phyloP scores from a whole-genome alignment of 2,888 invertebrate species.

The Bedellia somnulentella region DNA sequence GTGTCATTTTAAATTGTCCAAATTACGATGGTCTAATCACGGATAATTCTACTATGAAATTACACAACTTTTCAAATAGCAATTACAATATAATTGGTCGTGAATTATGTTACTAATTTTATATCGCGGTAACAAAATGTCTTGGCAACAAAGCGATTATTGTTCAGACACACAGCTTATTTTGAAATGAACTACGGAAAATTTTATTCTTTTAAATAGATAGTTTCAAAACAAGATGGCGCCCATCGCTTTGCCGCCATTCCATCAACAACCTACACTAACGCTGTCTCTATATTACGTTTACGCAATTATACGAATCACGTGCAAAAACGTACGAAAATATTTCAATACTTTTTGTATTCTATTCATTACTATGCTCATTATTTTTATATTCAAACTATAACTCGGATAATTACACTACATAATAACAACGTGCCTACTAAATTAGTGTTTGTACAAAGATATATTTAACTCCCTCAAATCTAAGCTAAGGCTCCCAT shows the following conservation, averaged over 20 bases:
- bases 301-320: constrained; percentile 26
- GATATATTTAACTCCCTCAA: constrained; percentile 26
- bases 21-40: too few relatives aligned
- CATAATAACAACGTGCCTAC: constrained; percentile 50
- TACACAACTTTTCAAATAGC: constrained; percentile 30
- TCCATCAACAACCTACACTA: constrained; percentile 22
- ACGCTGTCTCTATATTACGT: constrained; percentile 22
- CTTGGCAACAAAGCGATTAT: background rate
- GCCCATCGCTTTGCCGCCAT: constrained; percentile 20
- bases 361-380: constrained; percentile 23
- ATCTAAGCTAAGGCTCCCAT: constrained; percentile 29
- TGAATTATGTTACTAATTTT: constrained; percentile 46
- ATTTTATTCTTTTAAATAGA: too few relatives aligned
- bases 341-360: constrained; percentile 30
- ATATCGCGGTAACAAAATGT: constrained; percentile 29
- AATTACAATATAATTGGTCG: constrained; percentile 60
- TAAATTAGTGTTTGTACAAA: constrained; percentile 48
- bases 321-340: constrained; percentile 62
- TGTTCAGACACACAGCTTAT: too few relatives aligned
- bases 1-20: too few relatives aligned
- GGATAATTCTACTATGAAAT: constrained; percentile 49
- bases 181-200: too few relatives aligned
- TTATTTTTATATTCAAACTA: constrained; percentile 45
- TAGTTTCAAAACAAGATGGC: constrained; percentile 3
- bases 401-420: constrained; percentile 11